These are phyloP conservation scores for Gonatopus flavifemur DNA, from an alignment of 1,140 invertebrate genomes.

Conservation along the genomic window DNA sequence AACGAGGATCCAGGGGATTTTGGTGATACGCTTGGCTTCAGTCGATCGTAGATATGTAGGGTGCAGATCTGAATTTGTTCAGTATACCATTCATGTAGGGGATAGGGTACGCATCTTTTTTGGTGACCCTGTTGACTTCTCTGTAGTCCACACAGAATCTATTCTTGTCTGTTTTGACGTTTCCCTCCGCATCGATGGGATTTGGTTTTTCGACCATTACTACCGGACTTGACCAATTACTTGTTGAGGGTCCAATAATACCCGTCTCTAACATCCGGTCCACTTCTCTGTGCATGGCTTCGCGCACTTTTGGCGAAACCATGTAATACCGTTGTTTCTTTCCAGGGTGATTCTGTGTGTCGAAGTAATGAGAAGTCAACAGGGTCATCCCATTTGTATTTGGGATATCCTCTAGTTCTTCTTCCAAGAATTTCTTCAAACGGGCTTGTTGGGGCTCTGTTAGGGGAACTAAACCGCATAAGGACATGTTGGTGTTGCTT, in stretches of 20 bases:
- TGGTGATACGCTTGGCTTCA: background rate
- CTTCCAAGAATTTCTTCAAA: too few relatives aligned
- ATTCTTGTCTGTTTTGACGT: background rate
- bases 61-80: too few relatives aligned
- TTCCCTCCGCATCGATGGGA: too few relatives aligned
- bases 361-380: too few relatives aligned
- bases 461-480: too few relatives aligned
- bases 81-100: background rate
- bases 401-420: too few relatives aligned
- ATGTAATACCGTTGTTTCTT: too few relatives aligned
- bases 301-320: too few relatives aligned
- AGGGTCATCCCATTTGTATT: too few relatives aligned
- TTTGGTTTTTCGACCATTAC: background rate
- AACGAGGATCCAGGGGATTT: background rate
- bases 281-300: background rate
- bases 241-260: background rate
- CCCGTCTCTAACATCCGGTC: background rate
- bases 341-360: too few relatives aligned
- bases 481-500: too few relatives aligned
- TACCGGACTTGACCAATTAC: background rate
- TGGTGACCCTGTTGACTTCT: background rate
- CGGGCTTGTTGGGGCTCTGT: too few relatives aligned
- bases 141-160: constrained; percentile 9
- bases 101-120: background rate
- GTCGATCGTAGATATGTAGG: background rate